phyloP scores from a whole-genome alignment of 1,140 invertebrate genomes.

The Penaeus japonicus region DNA sequence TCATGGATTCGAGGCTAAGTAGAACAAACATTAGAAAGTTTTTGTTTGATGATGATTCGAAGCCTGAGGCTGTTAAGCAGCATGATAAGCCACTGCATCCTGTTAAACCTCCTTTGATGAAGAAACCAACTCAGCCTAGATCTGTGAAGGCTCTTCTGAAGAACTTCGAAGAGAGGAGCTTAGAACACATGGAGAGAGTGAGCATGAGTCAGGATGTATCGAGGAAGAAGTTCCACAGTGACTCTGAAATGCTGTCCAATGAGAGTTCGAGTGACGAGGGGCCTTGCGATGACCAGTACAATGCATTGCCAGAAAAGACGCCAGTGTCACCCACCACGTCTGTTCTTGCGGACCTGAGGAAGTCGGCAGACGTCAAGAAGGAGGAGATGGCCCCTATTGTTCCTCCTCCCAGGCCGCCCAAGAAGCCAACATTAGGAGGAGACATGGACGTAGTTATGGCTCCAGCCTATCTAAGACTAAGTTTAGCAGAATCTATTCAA shows the following conservation, averaged over 20 bases:
- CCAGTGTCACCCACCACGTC: constrained; percentile 20
- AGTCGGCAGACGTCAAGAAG: constrained; percentile 44
- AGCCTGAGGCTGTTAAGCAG: constrained; percentile 14
- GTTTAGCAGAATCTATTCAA: constrained; percentile 65
- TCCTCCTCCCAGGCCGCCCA: constrained; percentile 52
- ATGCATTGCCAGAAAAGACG: constrained; percentile 20
- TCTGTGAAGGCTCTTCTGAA: constrained; percentile 69
- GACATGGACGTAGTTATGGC: constrained; percentile 61
- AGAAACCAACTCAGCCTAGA: constrained; percentile 60
- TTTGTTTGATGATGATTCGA: constrained; percentile 58
- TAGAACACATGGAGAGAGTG: constrained; percentile 62
- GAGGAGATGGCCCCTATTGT: constrained; percentile 22
- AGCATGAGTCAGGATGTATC: constrained; percentile 60
- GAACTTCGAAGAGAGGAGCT: constrained; percentile 68
- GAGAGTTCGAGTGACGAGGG: constrained; percentile 66
- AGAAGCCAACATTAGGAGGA: constrained; percentile 49
- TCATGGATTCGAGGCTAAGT: constrained; percentile 58
- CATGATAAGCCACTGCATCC: constrained; percentile 14
- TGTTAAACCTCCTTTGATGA: constrained; percentile 48
- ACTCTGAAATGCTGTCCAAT: constrained; percentile 68
- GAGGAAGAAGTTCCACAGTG: constrained; percentile 66
- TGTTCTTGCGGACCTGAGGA: constrained; percentile 45
- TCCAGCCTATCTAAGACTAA: constrained; percentile 62
- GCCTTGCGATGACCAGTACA: constrained; percentile 26
- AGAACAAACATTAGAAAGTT: constrained; percentile 59